Base-by-base conservation (phyloP, 2,797 vertebrate species). In the Pterois miles region DNA sequence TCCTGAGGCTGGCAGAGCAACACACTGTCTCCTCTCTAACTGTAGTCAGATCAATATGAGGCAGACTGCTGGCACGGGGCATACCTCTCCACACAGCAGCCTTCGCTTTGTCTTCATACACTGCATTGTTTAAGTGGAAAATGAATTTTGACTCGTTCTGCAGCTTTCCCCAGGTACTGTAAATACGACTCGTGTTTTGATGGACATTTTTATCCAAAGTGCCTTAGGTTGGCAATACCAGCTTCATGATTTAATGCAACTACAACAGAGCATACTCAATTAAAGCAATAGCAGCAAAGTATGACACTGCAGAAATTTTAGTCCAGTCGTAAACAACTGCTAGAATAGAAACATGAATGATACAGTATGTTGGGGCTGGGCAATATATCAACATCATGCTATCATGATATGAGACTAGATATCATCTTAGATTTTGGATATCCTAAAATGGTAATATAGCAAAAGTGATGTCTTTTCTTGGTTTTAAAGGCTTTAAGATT, bases 31-130 rank as follows among this genome's bases (percentile, higher is more conserved):
- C 59, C 53, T 38, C 64, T 11, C 56, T 29, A 68, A 65, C 53
- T 54, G 71, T 18, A 59, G 29, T 48, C 31, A n/a, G 77, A 83
- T 84, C 79, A 69, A 81, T 80, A 78, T 2, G 53, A 58, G 34
- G 46, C 50, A 65, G 63, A 38, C 59, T 52, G 50, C 14, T 25
- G 65, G 52, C 65, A 25, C 11, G 64, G 23, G 58, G n/a, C 48
- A 65, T 59, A 46, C 48, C 31, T 9, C 48, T 70, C 75, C 63
- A 12, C 70, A 74, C 60, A 20, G 53, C 56, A 69, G 62, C 52
- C 31, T 68, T 68, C 63, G n/a, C 27, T 53, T 58, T 27, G 34
- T 63, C 58, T 31, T 67, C 38, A 52, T 20, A 36, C n/a, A 52
- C 63, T 59, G 38, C 52, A 43, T 68, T 8, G 14, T 65, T 63